Evolutionary conservation across 2,797 vertebrate species (phyloP).

Genomic region (Euthynnus affinis): DNA sequence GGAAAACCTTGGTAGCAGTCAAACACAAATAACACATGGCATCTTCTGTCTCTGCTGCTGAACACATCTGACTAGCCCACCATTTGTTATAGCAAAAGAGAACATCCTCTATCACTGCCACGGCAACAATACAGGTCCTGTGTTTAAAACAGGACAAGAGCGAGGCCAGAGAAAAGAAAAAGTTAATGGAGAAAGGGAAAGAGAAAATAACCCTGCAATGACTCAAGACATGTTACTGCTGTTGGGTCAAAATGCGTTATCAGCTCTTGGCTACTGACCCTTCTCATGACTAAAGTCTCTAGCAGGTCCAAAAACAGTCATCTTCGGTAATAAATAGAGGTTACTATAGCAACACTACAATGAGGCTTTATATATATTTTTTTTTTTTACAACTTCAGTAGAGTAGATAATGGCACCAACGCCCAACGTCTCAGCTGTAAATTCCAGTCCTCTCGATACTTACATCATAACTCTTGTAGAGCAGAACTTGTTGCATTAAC

Average conservation of each 20-base stretch:
- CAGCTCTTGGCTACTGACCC: not conserved
- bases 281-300: not conserved
- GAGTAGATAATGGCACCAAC: not conserved
- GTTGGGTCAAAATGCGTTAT: not conserved
- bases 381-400: not conserved
- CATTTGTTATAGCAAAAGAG: not conserved
- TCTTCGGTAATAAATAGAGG: not conserved
- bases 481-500: conserved; percentile 7
- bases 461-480: not conserved
- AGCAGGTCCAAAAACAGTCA: not conserved
- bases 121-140: not conserved
- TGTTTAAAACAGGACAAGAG: not conserved
- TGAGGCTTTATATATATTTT: not conserved
- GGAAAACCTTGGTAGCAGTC: not conserved
- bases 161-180: not conserved
- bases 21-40: not conserved
- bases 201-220: not conserved
- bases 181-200: not conserved
- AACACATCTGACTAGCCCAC: not conserved
- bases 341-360: not conserved
- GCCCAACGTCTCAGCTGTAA: not conserved
- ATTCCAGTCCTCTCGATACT: not conserved
- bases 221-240: not conserved
- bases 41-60: not conserved
- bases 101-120: not conserved